Evolutionary conservation across 2,113 vertebrate species (phyloP).

Genomic region (Collichthys lucidus): DNA sequence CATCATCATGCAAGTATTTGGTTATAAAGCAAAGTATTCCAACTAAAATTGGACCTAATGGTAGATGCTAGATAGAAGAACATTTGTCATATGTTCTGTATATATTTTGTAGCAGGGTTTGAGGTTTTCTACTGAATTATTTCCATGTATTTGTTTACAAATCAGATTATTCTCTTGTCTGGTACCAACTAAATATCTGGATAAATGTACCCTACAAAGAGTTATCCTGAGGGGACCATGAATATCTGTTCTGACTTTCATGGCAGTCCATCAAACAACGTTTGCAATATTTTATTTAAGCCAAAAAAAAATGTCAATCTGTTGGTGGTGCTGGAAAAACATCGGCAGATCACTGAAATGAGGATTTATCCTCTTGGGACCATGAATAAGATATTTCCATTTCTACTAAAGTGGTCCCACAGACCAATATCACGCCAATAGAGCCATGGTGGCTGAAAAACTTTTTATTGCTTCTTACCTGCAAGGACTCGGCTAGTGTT

Average conservation of each 20-base stretch:
- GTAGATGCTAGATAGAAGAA: no score
- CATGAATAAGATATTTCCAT: not conserved
- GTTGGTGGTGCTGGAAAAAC: not conserved
- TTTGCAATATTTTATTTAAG: not conserved
- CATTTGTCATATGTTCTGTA: not conserved
- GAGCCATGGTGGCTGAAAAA: not conserved
- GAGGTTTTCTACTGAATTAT: not conserved
- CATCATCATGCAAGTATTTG: not conserved
- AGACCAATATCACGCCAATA: not conserved
- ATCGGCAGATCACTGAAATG: not conserved
- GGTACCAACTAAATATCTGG: not conserved
- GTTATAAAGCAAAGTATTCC: no score
- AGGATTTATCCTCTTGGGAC: not conserved
- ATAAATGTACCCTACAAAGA: not conserved
- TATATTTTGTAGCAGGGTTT: not conserved
- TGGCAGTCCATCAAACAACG: not conserved
- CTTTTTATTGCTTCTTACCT: conserved; percentile 83
- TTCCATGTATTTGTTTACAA: not conserved
- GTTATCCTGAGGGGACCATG: not conserved
- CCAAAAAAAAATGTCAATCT: not conserved
- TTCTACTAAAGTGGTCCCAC: not conserved
- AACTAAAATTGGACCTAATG: no score
- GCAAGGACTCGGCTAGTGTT: conserved; percentile 88
- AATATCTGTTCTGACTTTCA: not conserved
- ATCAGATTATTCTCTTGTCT: not conserved